Conservation (phyloP, 1,140 invertebrate genomes). For the Pogonus chalceus region DNA sequence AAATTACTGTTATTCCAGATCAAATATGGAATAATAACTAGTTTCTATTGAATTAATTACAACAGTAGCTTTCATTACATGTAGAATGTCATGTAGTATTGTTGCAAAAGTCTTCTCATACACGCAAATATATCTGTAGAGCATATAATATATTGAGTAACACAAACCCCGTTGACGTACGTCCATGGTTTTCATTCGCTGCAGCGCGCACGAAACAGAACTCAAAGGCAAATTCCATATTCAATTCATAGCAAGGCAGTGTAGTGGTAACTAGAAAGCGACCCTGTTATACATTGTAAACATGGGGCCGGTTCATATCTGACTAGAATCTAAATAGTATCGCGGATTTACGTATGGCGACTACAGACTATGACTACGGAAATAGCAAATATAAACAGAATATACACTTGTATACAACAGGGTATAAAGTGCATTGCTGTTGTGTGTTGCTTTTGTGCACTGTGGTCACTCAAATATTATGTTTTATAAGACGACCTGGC, state of each 20-base stretch:
- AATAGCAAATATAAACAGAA: no score
- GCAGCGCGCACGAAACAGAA: not conserved
- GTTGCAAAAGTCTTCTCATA: not conserved
- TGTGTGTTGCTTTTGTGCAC: no score
- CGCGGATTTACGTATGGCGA: no score
- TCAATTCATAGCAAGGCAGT: conserved; percentile 17
- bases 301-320: conserved; percentile 17
- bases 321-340: conserved; percentile 17
- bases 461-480: no score
- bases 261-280: conserved; percentile 18
- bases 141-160: no score
- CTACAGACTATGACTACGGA: no score
- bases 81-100: not conserved
- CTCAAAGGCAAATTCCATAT: conserved; percentile 20
- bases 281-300: conserved; percentile 21
- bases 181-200: not conserved
- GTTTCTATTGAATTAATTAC: no score
- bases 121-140: not conserved
- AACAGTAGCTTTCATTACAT: not conserved
- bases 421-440: no score
- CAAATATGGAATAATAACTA: not conserved
- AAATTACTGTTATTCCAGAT: not conserved
- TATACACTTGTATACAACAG: no score
- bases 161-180: no score
- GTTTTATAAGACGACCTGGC: no score